Evolutionary conservation across 2,797 vertebrate species (phyloP).

Genomic region (Poliocrania exsul): DNA sequence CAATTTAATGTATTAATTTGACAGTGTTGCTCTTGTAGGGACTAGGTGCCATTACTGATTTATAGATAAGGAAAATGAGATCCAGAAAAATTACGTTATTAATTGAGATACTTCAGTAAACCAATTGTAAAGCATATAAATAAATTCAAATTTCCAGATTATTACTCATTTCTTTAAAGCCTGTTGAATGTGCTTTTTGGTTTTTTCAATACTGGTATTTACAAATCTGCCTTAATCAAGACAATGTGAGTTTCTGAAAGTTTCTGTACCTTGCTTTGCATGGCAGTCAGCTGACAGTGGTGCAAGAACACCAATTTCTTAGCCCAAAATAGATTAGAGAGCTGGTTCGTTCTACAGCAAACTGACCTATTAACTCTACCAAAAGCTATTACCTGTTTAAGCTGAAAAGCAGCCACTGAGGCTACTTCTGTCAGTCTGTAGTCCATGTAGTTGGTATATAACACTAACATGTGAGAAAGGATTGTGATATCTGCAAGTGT

Average conservation of each 20-base stretch:
- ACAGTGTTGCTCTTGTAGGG: neutral
- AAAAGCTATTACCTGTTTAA: neutral
- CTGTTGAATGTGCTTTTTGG: neutral
- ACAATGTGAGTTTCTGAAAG: neutral
- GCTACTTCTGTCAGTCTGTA: neutral
- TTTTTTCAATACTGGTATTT: neutral
- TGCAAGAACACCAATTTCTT: neutral
- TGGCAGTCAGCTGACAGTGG: neutral
- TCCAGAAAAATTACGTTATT: neutral
- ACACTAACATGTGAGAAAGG: neutral
- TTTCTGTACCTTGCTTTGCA: neutral
- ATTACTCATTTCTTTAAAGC: neutral
- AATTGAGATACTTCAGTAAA: neutral
- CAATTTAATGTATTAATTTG: neutral
- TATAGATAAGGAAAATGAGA: neutral
- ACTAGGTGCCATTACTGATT: neutral
- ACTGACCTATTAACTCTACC: neutral
- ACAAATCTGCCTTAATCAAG: neutral
- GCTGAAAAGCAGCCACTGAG: neutral
- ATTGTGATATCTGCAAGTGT: neutral
- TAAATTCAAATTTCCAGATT: neutral
- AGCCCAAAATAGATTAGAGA: neutral
- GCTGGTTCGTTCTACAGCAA: neutral
- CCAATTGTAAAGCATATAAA: neutral
- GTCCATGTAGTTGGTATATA: neutral